A percentile compares a stretch with the other conserved stretches of the same genome.
These are phyloP conservation scores for Micromussa lordhowensis DNA, from an alignment of 92 coral and sea anemone genomes.

Conservation along the genomic window DNA sequence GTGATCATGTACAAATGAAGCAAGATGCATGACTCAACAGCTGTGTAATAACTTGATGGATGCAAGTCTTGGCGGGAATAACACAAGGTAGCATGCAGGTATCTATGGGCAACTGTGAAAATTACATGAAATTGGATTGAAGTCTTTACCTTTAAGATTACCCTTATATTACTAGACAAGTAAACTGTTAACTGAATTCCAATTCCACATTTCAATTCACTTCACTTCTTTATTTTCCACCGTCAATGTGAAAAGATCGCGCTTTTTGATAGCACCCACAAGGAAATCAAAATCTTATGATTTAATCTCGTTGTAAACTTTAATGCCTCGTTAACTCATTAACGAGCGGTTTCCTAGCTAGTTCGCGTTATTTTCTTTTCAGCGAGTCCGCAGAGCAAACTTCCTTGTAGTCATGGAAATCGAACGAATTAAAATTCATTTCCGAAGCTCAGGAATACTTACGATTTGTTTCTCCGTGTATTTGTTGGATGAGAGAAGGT, in stretches of 20 bases:
- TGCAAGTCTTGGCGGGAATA: neutral
- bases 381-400: neutral
- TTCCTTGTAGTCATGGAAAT: neutral
- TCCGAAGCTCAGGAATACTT: conserved; percentile 52
- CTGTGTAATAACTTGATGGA: neutral
- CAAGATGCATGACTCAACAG: neutral
- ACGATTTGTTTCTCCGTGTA: conserved; percentile 99
- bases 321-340: neutral
- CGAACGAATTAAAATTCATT: neutral
- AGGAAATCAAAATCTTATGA: conserved; percentile 17
- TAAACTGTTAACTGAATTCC: neutral
- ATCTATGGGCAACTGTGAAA: neutral
- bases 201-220: neutral
- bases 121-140: neutral
- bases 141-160: neutral
- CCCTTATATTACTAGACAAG: neutral
- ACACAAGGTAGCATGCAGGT: neutral
- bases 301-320: conserved; percentile 1
- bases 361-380: neutral
- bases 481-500: conserved; percentile 94
- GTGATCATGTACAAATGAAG: neutral
- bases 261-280: neutral
- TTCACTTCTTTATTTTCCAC: neutral
- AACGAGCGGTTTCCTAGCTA: neutral
- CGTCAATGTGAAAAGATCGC: conserved; percentile 5